phyloP scores from a whole-genome alignment of 2,797 vertebrate species.

The Poeciliopsis turneri region DNA sequence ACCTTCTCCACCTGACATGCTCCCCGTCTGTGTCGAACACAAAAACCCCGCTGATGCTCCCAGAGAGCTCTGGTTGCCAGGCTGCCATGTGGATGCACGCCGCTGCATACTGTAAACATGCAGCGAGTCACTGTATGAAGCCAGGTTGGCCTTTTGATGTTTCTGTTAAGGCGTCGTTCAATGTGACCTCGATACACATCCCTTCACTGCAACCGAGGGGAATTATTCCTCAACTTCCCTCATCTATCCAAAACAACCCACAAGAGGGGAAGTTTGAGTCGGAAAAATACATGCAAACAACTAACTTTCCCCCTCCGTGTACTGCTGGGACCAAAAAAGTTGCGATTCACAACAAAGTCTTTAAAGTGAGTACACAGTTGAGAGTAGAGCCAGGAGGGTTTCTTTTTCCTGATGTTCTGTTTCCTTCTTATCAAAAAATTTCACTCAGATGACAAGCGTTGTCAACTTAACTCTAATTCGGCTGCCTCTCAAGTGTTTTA shows the following conservation, averaged over 20 bases:
- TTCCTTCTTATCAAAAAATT: constrained; percentile 64
- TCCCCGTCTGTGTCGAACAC: constrained; percentile 7
- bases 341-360: constrained; percentile 27
- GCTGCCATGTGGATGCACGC: constrained; percentile 8
- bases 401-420: constrained; percentile 42
- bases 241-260: constrained; percentile 21
- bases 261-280: constrained; percentile 16
- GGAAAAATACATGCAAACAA: constrained; percentile 1
- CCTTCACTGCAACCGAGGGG: constrained; percentile 32
- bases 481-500: constrained; percentile 41
- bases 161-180: constrained; percentile 37
- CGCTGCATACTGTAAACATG: constrained; percentile 33
- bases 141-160: constrained; percentile 41
- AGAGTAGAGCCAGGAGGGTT: constrained; percentile 47
- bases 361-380: constrained; percentile 50
- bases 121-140: constrained; percentile 4
- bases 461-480: constrained; percentile 56
- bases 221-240: constrained; percentile 11
- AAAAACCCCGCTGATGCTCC: constrained; percentile 17
- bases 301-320: not conserved
- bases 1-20: constrained; percentile 22
- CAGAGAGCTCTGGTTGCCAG: constrained; percentile 16
- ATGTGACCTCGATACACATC: constrained; percentile 62
- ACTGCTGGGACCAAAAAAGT: constrained; percentile 5
- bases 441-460: constrained; percentile 61